Base-by-base conservation (phyloP, 2,888 invertebrate genomes). In the Drosophila neoperkinsi region DNA sequence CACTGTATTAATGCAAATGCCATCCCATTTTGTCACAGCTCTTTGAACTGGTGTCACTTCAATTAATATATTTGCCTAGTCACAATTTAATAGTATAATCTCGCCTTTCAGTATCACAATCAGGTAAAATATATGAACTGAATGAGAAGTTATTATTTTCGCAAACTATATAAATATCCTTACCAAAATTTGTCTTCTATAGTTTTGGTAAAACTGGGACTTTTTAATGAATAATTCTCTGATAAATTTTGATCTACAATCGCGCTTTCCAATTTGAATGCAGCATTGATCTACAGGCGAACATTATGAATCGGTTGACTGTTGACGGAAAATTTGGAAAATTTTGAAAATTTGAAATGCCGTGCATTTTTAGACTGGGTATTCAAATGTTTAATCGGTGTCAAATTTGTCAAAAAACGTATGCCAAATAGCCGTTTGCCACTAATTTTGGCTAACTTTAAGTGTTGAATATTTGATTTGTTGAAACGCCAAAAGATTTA, bases 61-160 rank as follows among this genome's bases (percentile, higher is more conserved):
- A 77, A 77, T 79, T 74, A 63, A 73, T 59, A 34, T 34, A 65
- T 66, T 57, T 31, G 34, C 57, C 61, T 43, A 61, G 61, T 77
- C 69, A 64, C 31, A 63, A 61, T 51, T 61, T 61, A 79, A 74
- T 79, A 16, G 49, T 11, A 56, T 63, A 28, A 49, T 52, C 10
- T 41, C 50, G 30, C 41, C 38, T 58, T 58, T 74, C 21, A 46
- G 7, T 4, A 13, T 0, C 18, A 16, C 16, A 21, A 21, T 21
- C 46, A 16, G 13, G 13, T 46, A 13, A 9, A 46, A 16, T 25
- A 46, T 16, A 25, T 46, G 7, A 21, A 4, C 46, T 21, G 21
- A 21, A 21, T 7, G 21, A 13, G 13, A 11, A n/a, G 6, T 4
- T 33, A 34, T 25, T 52, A 43, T 30, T 64, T 18, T 9, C 51